Percentiles rank a stretch among this genome's conserved stretches.
These are phyloP conservation scores for Drosophila leonis DNA, from an alignment of 2,888 invertebrate genomes.

Conservation along the genomic window DNA sequence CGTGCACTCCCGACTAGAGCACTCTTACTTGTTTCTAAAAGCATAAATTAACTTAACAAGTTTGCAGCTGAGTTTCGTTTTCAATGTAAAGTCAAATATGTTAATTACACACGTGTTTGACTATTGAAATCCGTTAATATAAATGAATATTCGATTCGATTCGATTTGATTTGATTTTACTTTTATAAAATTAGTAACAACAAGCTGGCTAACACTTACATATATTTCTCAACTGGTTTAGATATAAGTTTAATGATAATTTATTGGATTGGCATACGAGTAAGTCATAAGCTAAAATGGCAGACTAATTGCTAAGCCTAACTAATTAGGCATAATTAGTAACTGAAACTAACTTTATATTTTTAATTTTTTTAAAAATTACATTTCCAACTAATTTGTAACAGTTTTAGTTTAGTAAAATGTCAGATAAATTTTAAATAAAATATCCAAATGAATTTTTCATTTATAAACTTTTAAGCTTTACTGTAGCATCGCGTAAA, in stretches of 20 bases:
- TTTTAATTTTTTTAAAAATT: too few relatives aligned
- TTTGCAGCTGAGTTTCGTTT: not conserved
- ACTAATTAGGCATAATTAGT: not conserved
- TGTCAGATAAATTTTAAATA: not conserved
- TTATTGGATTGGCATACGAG: not conserved
- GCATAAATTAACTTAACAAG: not conserved
- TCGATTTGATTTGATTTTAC: not conserved
- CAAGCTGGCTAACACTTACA: not conserved
- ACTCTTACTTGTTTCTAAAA: not conserved
- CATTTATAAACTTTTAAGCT: too few relatives aligned
- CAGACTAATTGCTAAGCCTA: not conserved
- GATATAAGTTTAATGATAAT: not conserved
- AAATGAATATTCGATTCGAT: not conserved
- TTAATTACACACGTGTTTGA: not conserved
- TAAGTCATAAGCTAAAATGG: not conserved
- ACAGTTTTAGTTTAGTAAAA: too few relatives aligned
- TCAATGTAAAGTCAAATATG: not conserved
- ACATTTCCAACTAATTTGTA: too few relatives aligned
- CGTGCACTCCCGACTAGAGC: not conserved
- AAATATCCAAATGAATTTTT: not conserved
- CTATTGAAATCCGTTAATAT: not conserved
- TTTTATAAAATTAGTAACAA: not conserved
- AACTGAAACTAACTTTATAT: too few relatives aligned
- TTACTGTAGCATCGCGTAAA: not conserved
- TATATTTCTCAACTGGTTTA: not conserved